phyloP scores from a whole-genome alignment of 2,888 invertebrate species.

The Biston stratarius region DNA sequence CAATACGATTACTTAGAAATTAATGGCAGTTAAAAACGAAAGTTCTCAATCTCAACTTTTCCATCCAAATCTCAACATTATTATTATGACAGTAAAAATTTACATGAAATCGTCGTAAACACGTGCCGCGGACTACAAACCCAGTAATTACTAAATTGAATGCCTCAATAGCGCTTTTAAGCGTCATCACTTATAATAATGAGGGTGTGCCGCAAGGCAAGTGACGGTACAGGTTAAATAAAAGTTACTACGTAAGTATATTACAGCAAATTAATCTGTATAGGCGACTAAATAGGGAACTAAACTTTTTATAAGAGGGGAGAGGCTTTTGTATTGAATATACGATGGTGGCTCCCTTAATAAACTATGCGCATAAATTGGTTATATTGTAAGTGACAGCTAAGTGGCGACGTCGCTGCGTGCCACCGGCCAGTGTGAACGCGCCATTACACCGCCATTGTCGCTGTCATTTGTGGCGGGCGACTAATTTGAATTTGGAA shows the following conservation, averaged over 20 bases:
- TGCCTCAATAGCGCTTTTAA: constrained; percentile 80
- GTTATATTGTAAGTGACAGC: constrained; percentile 59
- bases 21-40: no score
- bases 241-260: neutral
- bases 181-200: constrained; percentile 84
- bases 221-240: constrained; percentile 11
- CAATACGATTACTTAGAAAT: no score
- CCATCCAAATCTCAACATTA: constrained; percentile 25
- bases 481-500: constrained; percentile 66
- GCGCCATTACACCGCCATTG: constrained; percentile 77
- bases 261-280: neutral
- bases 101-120: constrained; percentile 58
- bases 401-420: constrained; percentile 78
- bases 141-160: constrained; percentile 85
- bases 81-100: constrained; percentile 52
- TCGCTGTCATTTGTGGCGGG: constrained; percentile 62
- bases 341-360: constrained; percentile 2
- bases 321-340: neutral
- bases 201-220: constrained; percentile 69
- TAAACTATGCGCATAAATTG: neutral
- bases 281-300: neutral
- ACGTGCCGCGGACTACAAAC: constrained; percentile 64
- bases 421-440: constrained; percentile 62
- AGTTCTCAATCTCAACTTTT: constrained; percentile 22
- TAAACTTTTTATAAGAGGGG: neutral